Evolutionary conservation across 2,888 invertebrate genomes (phyloP), one percentile per base, ranked within the genome.

Genomic region (Camptogramma bilineatum): DNA sequence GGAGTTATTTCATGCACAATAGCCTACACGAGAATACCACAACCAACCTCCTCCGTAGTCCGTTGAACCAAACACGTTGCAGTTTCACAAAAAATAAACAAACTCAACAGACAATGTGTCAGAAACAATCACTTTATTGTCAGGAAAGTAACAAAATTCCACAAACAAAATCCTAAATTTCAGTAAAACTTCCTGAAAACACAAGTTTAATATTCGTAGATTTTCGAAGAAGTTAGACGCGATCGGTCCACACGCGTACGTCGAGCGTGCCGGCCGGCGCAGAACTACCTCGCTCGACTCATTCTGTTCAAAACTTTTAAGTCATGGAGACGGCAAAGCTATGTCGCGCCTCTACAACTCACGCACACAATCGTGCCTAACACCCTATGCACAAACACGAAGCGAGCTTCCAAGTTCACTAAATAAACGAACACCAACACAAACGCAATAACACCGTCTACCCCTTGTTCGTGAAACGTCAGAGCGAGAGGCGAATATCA

Each of bases 281-380:
- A 85, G 83, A 89, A 92, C 93, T 93, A 85, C 84, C 90, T 83
- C 83, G 82, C 81, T 81, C 86, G 80, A 85, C 84, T 83, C 87
- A 88, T 91, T 88, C 84, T 84, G 83, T 84, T 87, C 91, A 88
- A 92, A 93, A 92, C 90, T 92, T 93, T 93, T 91, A 91, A 93
- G 92, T 90, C 92, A 91, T 89, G 89, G 93, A 92, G 91, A 92
- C 92, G 91, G 93, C 91, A 91, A 90, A 91, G 93, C 93, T 92
- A 91, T 92, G 90, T 92, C 91, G 92, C 90, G 92, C 91, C 91
- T 91, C 90, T 91, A 91, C 91, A 88, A 90, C 85, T 86, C 87
- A 90, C 91, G 83, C 92, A 93, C 90, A 91, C 91, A 83, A 70
- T 76, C 79, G 76, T 71, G 70, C 75, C 74, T 83, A 79, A 90